A percentile compares a stretch with the other conserved stretches of the same genome.
Evolutionary conservation across 2,888 invertebrate species (phyloP).

Genomic region (Hecatera dysodea): DNA sequence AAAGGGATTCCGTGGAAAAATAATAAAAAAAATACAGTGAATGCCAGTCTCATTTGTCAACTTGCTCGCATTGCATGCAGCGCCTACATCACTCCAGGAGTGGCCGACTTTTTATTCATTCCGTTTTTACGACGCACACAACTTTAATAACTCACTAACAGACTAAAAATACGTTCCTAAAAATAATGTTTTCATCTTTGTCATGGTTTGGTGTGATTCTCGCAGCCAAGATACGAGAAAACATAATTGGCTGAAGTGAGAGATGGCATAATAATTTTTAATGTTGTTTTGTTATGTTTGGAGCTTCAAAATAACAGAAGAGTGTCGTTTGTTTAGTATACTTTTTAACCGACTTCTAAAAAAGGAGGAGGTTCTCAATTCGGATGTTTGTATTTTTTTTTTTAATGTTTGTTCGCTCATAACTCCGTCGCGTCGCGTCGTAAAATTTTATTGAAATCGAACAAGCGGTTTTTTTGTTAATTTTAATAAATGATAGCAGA

Average conservation of each 20-base stretch:
- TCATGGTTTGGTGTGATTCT: slow-evolving; percentile 42
- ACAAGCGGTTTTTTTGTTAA: no score
- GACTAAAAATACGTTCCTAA: slow-evolving; percentile 77
- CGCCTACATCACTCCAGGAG: slow-evolving; percentile 76
- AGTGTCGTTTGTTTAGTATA: neutral
- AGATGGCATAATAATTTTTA: slow-evolving; percentile 20
- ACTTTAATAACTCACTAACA: slow-evolving; percentile 77
- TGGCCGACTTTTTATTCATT: slow-evolving; percentile 82
- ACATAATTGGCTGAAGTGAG: slow-evolving; percentile 34
- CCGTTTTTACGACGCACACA: slow-evolving; percentile 74
- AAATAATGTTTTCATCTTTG: slow-evolving; percentile 74
- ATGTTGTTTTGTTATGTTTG: slow-evolving; percentile 49
- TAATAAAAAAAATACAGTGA: slow-evolving; percentile 75
- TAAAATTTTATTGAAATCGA: no score
- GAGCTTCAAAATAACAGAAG: slow-evolving; percentile 3
- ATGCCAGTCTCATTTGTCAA: slow-evolving; percentile 86
- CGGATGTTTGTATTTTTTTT: no score
- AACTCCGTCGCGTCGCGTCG: no score
- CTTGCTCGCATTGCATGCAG: slow-evolving; percentile 79
- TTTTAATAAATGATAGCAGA: no score
- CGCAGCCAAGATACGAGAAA: slow-evolving; percentile 29
- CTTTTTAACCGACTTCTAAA: no score
- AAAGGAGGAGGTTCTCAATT: no score
- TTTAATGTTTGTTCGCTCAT: no score
- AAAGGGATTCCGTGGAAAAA: slow-evolving; percentile 72